These are phyloP conservation scores for Chelmon rostratus DNA, from an alignment of 2,797 vertebrate species.

Conservation along the genomic window DNA sequence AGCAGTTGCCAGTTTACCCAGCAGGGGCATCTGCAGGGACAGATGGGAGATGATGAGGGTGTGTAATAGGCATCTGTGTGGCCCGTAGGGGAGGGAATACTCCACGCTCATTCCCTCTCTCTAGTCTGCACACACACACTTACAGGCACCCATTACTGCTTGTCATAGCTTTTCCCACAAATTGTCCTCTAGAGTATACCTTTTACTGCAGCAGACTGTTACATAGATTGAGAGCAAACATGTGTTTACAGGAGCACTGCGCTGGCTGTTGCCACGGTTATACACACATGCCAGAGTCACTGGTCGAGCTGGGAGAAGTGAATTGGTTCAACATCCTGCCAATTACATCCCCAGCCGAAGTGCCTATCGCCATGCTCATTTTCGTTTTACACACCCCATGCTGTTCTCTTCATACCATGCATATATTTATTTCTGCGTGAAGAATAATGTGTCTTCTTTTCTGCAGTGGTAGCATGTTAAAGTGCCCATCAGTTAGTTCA, in stretches of 20 bases:
- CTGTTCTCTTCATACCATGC: slow-evolving; percentile 47
- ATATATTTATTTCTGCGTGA: slow-evolving; percentile 27
- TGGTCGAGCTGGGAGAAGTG: slow-evolving; percentile 44
- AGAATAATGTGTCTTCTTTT: slow-evolving; percentile 12
- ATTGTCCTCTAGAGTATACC: slow-evolving; percentile 79
- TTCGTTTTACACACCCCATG: slow-evolving; percentile 48
- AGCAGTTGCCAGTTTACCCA: slow-evolving; percentile 78
- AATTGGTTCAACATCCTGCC: slow-evolving; percentile 45
- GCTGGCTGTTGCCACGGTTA: slow-evolving; percentile 58
- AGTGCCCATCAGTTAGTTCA: slow-evolving; percentile 6
- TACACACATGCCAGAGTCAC: slow-evolving; percentile 50
- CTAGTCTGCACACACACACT: slow-evolving; percentile 48
- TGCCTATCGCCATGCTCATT: slow-evolving; percentile 56
- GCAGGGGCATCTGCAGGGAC: slow-evolving; percentile 84
- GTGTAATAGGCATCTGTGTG: slow-evolving; percentile 82
- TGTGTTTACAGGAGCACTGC: slow-evolving; percentile 74
- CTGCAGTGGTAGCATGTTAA: not conserved
- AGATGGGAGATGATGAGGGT: slow-evolving; percentile 83
- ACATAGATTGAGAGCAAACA: slow-evolving; percentile 80
- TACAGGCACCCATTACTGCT: slow-evolving; percentile 68
- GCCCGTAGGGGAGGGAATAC: slow-evolving; percentile 76
- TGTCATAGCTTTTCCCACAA: slow-evolving; percentile 77
- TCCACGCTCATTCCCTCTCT: slow-evolving; percentile 66
- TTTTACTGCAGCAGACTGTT: slow-evolving; percentile 77
- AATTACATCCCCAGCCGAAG: slow-evolving; percentile 51